Base-by-base conservation (phyloP, 1,140 invertebrate species). In the Heliconius eleuchia region DNA sequence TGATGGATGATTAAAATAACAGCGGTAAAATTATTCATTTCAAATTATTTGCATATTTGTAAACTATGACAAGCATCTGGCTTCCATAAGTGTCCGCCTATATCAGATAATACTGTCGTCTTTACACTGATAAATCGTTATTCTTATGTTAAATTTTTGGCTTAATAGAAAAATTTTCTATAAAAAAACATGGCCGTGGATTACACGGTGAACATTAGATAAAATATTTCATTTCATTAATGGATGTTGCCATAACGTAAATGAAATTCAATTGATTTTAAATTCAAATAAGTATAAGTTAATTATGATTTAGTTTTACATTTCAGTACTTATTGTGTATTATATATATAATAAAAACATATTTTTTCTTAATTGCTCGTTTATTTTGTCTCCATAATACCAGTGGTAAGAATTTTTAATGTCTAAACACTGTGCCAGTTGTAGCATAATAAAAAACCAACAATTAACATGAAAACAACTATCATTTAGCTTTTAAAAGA, bases 21-120 rank as follows among this genome's bases (percentile, higher is more conserved):
- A 76, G 70, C 74, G 27, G 60, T 76, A 46, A 50, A 71, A 80
- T 80, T 80, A 73, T 72, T 80, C 71, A 80, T 73, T 42, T 52
- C 30, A 76, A 39, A 73, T 13, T 76, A 80, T 80, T 80, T 80
- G 55, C 79, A 80, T 80, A 80, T 80, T 76, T 76, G 79, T 80
- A 76, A 80, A 76, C 52, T 80, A 77, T 73, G 74, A 66, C 50
- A 76, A 71, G 79, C 79, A 80, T 80, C 79, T 80, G 79, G 79
- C 74, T 80, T 77, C 74, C 79, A 80, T 77, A 76, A 70, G 74
- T 57, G 73, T 79, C 37, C 46, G 66, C 46, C 73, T 73, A 80
- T 80, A 34, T 73, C 46, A 46, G 55, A 73, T 70, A 80, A 66
- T 73, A 80, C 42, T 73, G 71, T 70, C 71, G 27, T 42, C 34